Percentiles rank a stretch among this genome's conserved stretches.
These are phyloP conservation scores for Andrena fulva DNA, from an alignment of 2,888 invertebrate species.

Conservation along the genomic window DNA sequence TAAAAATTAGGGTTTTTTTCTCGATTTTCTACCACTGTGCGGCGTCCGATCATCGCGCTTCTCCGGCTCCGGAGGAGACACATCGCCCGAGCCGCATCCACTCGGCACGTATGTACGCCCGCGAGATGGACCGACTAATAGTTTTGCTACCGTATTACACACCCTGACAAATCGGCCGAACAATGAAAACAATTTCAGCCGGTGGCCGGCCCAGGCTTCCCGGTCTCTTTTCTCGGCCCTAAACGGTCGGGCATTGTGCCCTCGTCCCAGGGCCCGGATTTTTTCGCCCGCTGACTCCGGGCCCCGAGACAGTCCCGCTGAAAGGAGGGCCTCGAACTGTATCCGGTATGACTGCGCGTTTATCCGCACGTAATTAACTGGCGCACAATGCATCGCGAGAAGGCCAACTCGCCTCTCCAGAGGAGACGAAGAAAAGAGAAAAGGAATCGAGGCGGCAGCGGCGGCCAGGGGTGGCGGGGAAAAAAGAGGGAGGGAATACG, in stretches of 20 bases:
- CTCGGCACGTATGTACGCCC: conserved; percentile 26
- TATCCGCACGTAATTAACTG: conserved; percentile 84
- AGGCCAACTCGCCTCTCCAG: conserved; percentile 65
- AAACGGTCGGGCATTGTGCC: conserved; percentile 80
- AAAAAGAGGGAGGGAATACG: conserved; percentile 40
- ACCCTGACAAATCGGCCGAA: conserved; percentile 83
- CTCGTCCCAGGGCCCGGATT: conserved; percentile 38
- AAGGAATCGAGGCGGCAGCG: conserved; percentile 58
- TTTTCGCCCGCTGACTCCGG: conserved; percentile 44
- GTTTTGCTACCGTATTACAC: conserved; percentile 83
- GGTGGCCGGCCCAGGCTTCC: conserved; percentile 58
- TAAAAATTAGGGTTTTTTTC: too few species aligned
- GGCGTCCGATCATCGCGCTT: not conserved
- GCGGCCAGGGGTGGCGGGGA: conserved; percentile 31
- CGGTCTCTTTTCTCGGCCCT: conserved; percentile 70
- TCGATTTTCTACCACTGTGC: too few species aligned
- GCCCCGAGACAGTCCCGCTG: conserved; percentile 19
- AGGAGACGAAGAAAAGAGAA: conserved; percentile 64
- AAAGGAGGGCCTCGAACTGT: conserved; percentile 60
- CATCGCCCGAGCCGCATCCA: not conserved
- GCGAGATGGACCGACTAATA: conserved; percentile 74
- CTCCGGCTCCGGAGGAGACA: not conserved
- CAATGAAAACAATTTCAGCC: conserved; percentile 84
- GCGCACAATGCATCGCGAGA: conserved; percentile 81
- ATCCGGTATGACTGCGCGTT: conserved; percentile 82